These are phyloP conservation scores for Ptychoptera albimana DNA, from an alignment of 2,888 invertebrate genomes.

Conservation along the genomic window DNA sequence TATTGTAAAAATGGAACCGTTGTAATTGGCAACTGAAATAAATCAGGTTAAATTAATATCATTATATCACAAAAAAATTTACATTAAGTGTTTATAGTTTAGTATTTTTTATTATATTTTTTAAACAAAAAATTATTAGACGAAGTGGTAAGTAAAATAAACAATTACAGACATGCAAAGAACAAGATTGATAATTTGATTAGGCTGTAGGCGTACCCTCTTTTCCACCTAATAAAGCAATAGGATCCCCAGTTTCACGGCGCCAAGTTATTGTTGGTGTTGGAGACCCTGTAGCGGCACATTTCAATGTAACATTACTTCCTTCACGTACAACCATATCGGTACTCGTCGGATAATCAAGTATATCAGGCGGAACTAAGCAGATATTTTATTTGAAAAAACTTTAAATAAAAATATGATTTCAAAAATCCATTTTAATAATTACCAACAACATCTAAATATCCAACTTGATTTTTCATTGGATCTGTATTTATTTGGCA, in stretches of 20 bases:
- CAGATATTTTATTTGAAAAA: neutral
- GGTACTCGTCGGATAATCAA: constrained; percentile 70
- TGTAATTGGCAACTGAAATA: constrained; percentile 43
- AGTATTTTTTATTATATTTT: neutral
- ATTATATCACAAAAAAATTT: neutral
- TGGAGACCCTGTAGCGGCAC: constrained; percentile 78
- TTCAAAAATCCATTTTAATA: neutral
- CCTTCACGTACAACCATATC: constrained; percentile 81
- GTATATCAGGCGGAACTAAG: constrained; percentile 70
- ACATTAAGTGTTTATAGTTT: neutral
- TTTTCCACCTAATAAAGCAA: constrained; percentile 49
- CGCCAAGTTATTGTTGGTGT: constrained; percentile 78
- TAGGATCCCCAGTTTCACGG: constrained; percentile 62
- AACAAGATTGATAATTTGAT: neutral
- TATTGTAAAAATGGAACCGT: constrained; percentile 51
- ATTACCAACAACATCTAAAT: constrained; percentile 72
- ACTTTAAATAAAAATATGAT: constrained; percentile 1
- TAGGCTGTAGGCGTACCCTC: constrained; percentile 38
- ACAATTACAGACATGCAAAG: neutral
- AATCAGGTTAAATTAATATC: constrained; percentile 3
- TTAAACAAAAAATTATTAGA: neutral
- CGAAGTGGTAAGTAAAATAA: neutral
- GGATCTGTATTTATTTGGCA: constrained; percentile 33
- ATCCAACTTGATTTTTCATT: constrained; percentile 57
- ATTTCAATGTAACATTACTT: constrained; percentile 69